Conservation (phyloP, 2,888 invertebrate species). For the Rhogogaster chlorosoma region DNA sequence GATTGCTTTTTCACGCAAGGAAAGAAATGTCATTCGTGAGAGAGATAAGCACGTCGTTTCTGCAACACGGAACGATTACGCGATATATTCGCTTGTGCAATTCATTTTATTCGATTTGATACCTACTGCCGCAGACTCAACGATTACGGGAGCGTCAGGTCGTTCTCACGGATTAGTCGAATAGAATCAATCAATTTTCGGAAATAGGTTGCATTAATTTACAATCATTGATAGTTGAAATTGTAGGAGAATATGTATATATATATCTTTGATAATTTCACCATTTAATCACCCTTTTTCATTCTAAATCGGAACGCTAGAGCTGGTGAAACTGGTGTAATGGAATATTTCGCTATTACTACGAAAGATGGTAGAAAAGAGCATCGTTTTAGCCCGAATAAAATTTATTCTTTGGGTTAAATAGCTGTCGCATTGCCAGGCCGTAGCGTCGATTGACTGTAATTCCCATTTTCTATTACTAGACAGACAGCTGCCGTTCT, state of each 20-base stretch:
- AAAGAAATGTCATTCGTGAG: slow-evolving; percentile 17
- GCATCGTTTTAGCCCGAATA: not conserved
- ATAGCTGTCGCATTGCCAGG: not conserved
- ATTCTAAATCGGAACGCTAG: not conserved
- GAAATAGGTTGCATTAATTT: not conserved
- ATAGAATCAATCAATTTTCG: not conserved
- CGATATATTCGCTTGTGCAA: not conserved
- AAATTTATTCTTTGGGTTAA: slow-evolving; percentile 27
- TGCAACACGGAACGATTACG: not conserved
- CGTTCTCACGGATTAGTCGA: not conserved
- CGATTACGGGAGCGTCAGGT: not conserved
- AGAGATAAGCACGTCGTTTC: slow-evolving; percentile 18
- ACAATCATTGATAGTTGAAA: not conserved
- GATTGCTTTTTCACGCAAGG: slow-evolving; percentile 24
- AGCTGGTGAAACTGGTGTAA: not conserved
- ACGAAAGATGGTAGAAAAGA: not conserved
- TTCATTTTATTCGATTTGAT: not conserved
- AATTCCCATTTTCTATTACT: slow-evolving; percentile 32
- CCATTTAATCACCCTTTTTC: not conserved
- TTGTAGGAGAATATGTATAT: not conserved
- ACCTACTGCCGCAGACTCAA: not conserved
- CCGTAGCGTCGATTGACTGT: slow-evolving; percentile 42
- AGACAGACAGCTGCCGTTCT: slow-evolving; percentile 39
- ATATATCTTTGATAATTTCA: not conserved
- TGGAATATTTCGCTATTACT: not conserved